Evolutionary conservation across 2,113 vertebrate genomes (phyloP).

Genomic region (Trinectes maculatus): DNA sequence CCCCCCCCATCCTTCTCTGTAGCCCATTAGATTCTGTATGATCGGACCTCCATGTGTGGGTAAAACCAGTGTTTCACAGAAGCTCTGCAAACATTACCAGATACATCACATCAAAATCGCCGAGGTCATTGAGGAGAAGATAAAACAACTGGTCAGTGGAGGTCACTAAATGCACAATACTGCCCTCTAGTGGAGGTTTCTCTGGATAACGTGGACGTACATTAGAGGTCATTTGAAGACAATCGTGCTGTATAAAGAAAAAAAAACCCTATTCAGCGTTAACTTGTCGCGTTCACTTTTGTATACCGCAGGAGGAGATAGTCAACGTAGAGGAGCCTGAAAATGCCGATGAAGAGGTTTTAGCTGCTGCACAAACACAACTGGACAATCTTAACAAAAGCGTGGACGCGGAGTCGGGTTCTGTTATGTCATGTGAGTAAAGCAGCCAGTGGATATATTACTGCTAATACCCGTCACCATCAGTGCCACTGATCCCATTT

Average conservation of each 20-base stretch:
- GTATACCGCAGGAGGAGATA: slow-evolving; percentile 64
- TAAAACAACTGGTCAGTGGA: slow-evolving; percentile 85
- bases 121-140: slow-evolving; percentile 83
- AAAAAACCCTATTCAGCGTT: no score
- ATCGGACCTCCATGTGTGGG: slow-evolving; percentile 92
- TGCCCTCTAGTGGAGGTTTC: slow-evolving; percentile 32
- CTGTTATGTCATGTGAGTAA: neutral
- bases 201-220: neutral
- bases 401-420: slow-evolving; percentile 84
- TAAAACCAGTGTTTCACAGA: slow-evolving; percentile 85
- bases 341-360: slow-evolving; percentile 10
- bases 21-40: slow-evolving; percentile 90
- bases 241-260: neutral
- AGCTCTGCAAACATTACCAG: slow-evolving; percentile 86
- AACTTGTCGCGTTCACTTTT: neutral
- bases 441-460: neutral
- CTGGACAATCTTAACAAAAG: slow-evolving; percentile 81
- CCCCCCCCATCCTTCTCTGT: neutral
- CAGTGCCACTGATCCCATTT: no score
- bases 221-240: neutral
- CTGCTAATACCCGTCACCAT: no score
- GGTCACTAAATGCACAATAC: neutral
- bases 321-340: slow-evolving; percentile 55
- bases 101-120: slow-evolving; percentile 85
- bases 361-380: slow-evolving; percentile 68